These are phyloP conservation scores for Porites australiensis DNA, from an alignment of 64 coral and sea anemone genomes.

Conservation along the genomic window DNA sequence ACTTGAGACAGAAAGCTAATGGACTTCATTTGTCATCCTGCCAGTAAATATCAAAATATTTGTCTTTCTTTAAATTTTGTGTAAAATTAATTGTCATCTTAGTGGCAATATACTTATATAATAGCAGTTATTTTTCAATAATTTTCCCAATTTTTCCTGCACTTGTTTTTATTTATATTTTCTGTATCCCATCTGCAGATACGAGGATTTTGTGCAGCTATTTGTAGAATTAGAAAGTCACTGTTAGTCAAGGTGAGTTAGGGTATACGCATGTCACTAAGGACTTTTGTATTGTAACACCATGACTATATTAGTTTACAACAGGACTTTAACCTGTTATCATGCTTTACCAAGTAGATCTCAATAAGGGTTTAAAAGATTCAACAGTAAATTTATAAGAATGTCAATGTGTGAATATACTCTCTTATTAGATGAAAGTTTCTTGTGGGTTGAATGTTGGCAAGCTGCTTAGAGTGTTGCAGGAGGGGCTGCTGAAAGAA, in stretches of 20 bases:
- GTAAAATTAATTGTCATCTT: no score
- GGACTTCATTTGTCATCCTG: no score
- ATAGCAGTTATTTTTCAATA: no score
- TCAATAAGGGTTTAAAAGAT: neutral
- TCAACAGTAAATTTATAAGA: no score
- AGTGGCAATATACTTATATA: no score
- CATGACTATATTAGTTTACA: neutral
- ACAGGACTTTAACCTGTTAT: no score
- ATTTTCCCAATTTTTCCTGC: no score
- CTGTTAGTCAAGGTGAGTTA: neutral
- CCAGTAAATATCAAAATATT: no score
- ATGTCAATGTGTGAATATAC: neutral
- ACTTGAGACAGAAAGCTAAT: no score
- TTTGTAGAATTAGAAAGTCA: neutral
- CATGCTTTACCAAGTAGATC: no score
- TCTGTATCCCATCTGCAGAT: neutral
- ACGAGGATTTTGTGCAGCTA: neutral
- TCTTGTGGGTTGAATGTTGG: slow-evolving; percentile 76
- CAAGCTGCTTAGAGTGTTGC: slow-evolving; percentile 70
- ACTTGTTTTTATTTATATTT: neutral
- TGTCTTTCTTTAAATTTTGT: no score
- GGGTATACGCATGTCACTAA: neutral
- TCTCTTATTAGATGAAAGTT: slow-evolving; percentile 66
- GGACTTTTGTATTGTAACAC: neutral
- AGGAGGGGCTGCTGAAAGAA: slow-evolving; percentile 79